These are phyloP conservation scores for Amblyornis subalaris DNA, from an alignment of 2,113 vertebrate species.

Conservation along the genomic window DNA sequence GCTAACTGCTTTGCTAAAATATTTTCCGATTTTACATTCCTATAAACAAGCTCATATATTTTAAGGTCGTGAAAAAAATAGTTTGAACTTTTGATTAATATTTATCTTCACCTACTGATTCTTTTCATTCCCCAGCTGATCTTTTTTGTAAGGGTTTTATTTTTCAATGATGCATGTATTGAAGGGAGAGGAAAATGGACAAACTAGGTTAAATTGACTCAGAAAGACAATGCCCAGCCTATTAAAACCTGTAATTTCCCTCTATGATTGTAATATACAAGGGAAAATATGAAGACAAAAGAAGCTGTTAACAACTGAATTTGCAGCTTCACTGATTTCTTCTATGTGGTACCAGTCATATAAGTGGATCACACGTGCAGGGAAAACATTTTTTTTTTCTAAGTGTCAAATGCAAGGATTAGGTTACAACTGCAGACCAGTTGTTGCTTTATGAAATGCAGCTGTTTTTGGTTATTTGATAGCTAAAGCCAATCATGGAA, in stretches of 20 bases:
- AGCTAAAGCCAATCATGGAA: constrained; percentile 61
- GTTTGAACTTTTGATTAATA: neutral
- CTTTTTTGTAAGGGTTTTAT: neutral
- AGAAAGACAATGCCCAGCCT: neutral
- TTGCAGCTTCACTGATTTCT: neutral
- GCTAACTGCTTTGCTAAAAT: neutral
- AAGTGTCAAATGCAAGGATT: constrained; percentile 60
- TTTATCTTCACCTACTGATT: neutral
- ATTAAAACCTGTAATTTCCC: neutral
- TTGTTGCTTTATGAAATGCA: constrained; percentile 69
- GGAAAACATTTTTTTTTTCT: neutral
- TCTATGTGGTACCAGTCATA: neutral
- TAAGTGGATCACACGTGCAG: constrained; percentile 3
- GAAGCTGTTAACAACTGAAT: neutral
- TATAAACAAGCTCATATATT: neutral
- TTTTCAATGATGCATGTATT: neutral
- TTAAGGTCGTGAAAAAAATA: neutral
- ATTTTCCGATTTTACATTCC: neutral
- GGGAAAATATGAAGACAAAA: neutral
- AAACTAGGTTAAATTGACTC: neutral
- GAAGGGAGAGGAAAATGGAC: neutral
- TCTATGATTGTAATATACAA: neutral
- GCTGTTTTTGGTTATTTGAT: constrained; percentile 73
- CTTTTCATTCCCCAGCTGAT: neutral
- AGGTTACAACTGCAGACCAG: constrained; percentile 55